Percentiles rank a stretch among this genome's conserved stretches.
Evolutionary conservation across 2,113 vertebrate species (phyloP).

Genomic region (Platichthys stellatus): DNA sequence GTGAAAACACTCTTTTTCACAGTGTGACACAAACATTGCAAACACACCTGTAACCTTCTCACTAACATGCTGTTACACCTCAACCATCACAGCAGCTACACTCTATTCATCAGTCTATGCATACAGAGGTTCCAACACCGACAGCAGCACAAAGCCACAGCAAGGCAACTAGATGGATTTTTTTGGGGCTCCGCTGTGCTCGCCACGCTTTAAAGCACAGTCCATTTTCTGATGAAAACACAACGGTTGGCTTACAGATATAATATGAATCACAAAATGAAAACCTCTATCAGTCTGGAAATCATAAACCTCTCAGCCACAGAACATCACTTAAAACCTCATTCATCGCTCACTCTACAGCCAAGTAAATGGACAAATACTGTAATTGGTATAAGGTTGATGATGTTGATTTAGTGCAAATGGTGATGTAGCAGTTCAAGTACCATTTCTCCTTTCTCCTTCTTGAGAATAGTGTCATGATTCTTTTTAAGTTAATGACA

Average conservation of each 20-base stretch:
- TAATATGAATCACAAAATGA: not conserved
- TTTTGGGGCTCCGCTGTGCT: not conserved
- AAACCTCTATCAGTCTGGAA: conserved; percentile 3
- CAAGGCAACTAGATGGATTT: not conserved
- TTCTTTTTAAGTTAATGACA: conserved; percentile 16
- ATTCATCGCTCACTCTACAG: not conserved
- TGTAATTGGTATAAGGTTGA: too few species aligned
- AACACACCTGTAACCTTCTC: not conserved
- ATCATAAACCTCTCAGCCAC: not conserved
- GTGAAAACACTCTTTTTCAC: not conserved
- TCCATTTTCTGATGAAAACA: conserved; percentile 23
- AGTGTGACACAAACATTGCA: not conserved
- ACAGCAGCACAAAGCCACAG: not conserved
- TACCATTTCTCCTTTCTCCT: not conserved
- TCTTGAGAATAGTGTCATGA: not conserved
- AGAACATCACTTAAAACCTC: not conserved
- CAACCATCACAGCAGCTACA: too few species aligned
- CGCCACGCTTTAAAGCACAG: not conserved
- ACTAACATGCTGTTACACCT: too few species aligned
- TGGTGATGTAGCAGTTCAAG: not conserved
- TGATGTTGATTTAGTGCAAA: too few species aligned
- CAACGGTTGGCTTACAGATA: not conserved
- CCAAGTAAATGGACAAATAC: too few species aligned
- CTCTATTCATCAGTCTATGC: too few species aligned
- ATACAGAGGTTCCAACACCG: not conserved